A percentile compares a stretch with the other conserved stretches of the same genome.
phyloP scores from a whole-genome alignment of 1,140 invertebrate species.

The Habropoda laboriosa region DNA sequence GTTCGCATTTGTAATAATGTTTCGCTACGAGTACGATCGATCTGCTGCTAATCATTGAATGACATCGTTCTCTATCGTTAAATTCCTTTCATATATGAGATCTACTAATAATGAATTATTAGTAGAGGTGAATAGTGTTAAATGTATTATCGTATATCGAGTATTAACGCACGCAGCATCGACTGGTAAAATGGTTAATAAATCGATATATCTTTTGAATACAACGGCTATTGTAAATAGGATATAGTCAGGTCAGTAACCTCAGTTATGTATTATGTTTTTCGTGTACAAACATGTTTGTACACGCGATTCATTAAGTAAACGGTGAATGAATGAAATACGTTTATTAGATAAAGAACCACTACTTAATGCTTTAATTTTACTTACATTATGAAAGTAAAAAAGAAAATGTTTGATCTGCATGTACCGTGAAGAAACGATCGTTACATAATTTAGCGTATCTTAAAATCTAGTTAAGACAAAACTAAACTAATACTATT shows the following conservation, averaged over 20 bases:
- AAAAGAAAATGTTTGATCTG: constrained; percentile 8
- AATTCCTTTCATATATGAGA: constrained; percentile 50
- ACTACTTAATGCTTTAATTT: constrained; percentile 37
- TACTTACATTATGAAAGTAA: not conserved
- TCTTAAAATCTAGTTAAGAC: constrained; percentile 7
- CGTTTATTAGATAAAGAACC: constrained; percentile 31
- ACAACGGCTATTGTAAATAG: constrained; percentile 49
- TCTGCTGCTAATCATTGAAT: constrained; percentile 42
- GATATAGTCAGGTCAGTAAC: constrained; percentile 37
- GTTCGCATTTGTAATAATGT: constrained; percentile 53
- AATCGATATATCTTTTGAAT: constrained; percentile 48
- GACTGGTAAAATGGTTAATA: constrained; percentile 28
- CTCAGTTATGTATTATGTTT: constrained; percentile 39
- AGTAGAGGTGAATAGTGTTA: constrained; percentile 43
- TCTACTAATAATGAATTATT: constrained; percentile 53
- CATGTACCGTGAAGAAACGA: not conserved
- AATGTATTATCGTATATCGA: constrained; percentile 42
- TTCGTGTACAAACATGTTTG: constrained; percentile 39
- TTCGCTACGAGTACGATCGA: constrained; percentile 38
- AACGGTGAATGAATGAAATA: constrained; percentile 7
- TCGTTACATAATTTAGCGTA: constrained; percentile 21
- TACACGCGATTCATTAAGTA: constrained; percentile 12
- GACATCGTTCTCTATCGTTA: constrained; percentile 39
- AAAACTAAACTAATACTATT: constrained; percentile 16
- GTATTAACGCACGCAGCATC: constrained; percentile 31